Base-by-base conservation (phyloP, 2,113 vertebrate genomes). In the Cyanocitta stelleri region DNA sequence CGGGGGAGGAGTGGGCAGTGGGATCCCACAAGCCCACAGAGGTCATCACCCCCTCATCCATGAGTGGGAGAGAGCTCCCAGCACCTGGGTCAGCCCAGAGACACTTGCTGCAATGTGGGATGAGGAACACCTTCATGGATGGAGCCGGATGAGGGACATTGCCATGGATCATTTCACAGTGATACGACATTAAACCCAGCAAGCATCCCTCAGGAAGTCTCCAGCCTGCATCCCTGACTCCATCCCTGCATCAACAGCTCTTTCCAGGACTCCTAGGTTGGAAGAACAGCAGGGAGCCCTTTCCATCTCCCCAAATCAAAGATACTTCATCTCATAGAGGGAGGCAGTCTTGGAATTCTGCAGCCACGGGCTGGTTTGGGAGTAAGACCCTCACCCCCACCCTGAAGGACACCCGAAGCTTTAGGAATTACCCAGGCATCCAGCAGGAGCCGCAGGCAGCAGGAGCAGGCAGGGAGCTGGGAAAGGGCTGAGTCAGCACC, bases 401-500 rank as follows among this genome's bases (percentile, higher is more conserved):
- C 58, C 77, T 20, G n/a, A 49, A 64, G 62, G 66, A 29, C 4
- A 1, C 35, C 52, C 22, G 16, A 37, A 71, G 24, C 61, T 62
- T 32, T 2, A 13, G 75, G 43, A 86, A 46, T 23, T 13, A 33
- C 41, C 64, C 77, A 6, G n/a, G 24, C n/a, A 58, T 3, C 12
- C 39, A 17, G 27, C 51, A 64, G 85, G 37, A n/a, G 52, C 76
- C 76, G 72, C 78, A 6, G 52, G 62, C 79, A 39, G 52, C 52
- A 16, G 85, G 69, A 55, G 63, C 64, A 8, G 55, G 72, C 49
- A 19, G 68, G 74, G 61, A 68, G 55, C 55, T 2, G 39, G 59
- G 22, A 56, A 94, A 93, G 39, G 35, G 81, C 94, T 93, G 94
- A 92, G 71, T 89, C 94, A 95, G 87, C 77, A 75, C 37, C 52